A percentile compares a stretch with the other conserved stretches of the same genome.
phyloP scores from a whole-genome alignment of 1,140 invertebrate species.

The Halyomorpha halys region DNA sequence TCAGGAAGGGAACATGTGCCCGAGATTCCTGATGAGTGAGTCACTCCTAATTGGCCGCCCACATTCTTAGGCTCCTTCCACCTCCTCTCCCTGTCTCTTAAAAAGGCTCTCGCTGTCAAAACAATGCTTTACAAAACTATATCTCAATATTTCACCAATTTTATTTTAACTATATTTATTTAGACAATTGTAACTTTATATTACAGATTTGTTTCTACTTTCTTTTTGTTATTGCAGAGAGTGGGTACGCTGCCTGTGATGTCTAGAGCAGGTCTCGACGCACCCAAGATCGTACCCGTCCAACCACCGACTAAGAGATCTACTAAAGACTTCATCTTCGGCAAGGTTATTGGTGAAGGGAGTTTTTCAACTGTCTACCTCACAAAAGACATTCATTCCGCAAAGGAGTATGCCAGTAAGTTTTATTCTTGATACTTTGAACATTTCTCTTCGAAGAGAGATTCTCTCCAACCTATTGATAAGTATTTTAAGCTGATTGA shows the following conservation, averaged over 20 bases:
- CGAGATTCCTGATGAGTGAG: too few species aligned
- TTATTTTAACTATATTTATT: too few species aligned
- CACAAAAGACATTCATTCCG: conserved; percentile 80
- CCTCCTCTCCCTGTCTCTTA: too few species aligned
- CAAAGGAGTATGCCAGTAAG: conserved; percentile 89
- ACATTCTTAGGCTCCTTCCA: too few species aligned
- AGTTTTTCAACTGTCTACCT: conserved; percentile 91
- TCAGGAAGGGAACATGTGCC: too few species aligned
- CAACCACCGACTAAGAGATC: conserved; percentile 47
- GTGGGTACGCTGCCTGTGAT: conserved; percentile 26
- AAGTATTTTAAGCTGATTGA: background rate
- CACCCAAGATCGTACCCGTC: conserved; percentile 13
- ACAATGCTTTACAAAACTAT: too few species aligned
- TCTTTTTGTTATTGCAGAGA: conserved; percentile 24
- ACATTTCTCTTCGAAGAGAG: background rate
- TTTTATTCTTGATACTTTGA: conserved; percentile 33
- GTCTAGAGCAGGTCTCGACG: conserved; percentile 20
- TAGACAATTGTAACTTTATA: too few species aligned
- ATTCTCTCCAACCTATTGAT: too few species aligned
- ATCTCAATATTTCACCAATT: too few species aligned
- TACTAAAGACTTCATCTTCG: conserved; percentile 87
- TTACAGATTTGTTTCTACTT: background rate
- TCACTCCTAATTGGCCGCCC: too few species aligned
- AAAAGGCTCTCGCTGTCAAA: too few species aligned
- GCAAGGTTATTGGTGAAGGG: conserved; percentile 90